Evolutionary conservation across 2,113 vertebrate genomes (phyloP), one percentile per base, ranked within the genome.

Genomic region (Boleophthalmus pectinirostris): DNA sequence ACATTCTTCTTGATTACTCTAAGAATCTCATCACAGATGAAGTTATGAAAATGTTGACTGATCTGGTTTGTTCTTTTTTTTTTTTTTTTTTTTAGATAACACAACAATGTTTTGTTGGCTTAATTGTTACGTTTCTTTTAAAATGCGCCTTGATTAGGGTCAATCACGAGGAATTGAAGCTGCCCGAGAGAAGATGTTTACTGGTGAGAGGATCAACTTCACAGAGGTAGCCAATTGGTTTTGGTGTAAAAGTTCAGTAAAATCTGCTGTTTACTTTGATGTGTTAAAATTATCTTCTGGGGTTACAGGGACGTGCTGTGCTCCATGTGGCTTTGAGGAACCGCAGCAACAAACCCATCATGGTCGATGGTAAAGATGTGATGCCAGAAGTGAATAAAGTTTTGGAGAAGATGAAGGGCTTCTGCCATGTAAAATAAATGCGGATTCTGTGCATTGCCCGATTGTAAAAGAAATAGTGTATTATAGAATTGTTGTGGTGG

Each of bases 301-400:
- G 21, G 25, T 1, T 87, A n/a, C 75, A 98, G 97, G 93, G 95
- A 58, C 96, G 98, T 0, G 96, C 97, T 23, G 98, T 99, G 78
- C 95, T 99, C 72, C 98, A 99, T 0, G 93, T 98, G 65, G 98
- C 97, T 43, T 92, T 99, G 80, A 94, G 98, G 88, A 99, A 99
- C 88, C 95, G 95, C 35, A 96, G 97, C 5, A 98, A 98, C 70
- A 81, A 82, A 1, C 95, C 97, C 23, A 95, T 97, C 74, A 14
- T 89, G 54, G 95, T 98, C 0, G 94, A 94, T 0, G 96, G 96
- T 71, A 98, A 96, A 76, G 96, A 99, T 70, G 97, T 99, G 66
- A 96, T 97, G 93, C 95, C 96, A 3, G 97, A 97, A 12, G 94
- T 99, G 49, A 99, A 97, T 90, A 95, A 90, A 67, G 97, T 98